Conservation (phyloP, 2,797 vertebrate genomes). For the Megaceryle alcyon region DNA sequence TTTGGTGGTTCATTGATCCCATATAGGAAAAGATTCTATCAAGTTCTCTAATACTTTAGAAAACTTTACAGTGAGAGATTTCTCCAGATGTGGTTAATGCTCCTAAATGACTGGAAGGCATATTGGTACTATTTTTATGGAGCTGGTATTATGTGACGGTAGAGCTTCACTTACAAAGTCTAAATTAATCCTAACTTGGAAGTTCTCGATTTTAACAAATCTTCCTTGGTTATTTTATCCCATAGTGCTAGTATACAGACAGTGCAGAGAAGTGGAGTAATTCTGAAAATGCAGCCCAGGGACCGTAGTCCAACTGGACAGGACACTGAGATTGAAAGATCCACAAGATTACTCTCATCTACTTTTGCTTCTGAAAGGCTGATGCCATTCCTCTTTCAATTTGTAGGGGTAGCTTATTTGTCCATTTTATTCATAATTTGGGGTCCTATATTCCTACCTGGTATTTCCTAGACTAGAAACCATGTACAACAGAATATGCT, state of each 20-base stretch:
- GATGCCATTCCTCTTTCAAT: background rate
- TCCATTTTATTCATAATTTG: background rate
- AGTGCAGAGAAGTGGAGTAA: background rate
- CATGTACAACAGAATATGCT: background rate
- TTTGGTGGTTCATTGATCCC: background rate
- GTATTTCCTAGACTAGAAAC: background rate
- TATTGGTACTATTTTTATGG: background rate
- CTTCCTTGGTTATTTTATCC: background rate
- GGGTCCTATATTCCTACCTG: background rate
- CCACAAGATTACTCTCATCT: background rate
- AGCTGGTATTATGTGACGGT: background rate
- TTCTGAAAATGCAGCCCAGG: background rate
- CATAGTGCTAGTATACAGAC: background rate
- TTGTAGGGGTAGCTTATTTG: background rate
- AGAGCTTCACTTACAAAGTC: background rate
- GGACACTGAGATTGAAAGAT: background rate
- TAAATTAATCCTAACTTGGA: background rate
- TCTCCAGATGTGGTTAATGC: background rate
- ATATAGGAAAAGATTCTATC: background rate
- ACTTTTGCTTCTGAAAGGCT: background rate
- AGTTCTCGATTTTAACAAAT: background rate
- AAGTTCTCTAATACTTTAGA: background rate
- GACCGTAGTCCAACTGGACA: background rate
- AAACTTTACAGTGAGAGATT: background rate
- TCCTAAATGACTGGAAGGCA: background rate